A percentile compares a stretch with the other conserved stretches of the same genome.
Conservation (phyloP, 2,113 vertebrate species). For the Notarius quadriscutis region DNA sequence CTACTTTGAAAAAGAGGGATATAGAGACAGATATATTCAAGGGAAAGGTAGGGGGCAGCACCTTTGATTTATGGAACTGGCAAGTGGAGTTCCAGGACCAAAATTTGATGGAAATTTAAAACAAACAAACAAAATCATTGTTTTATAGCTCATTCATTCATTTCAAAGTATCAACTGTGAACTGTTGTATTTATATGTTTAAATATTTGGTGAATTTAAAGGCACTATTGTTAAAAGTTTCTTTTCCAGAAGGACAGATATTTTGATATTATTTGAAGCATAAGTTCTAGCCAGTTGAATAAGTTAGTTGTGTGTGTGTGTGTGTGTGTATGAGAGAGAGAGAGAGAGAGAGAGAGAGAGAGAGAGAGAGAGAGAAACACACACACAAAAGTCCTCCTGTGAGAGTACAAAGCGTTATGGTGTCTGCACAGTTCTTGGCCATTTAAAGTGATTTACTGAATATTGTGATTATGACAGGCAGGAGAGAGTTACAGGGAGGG, state of each 20-base stretch:
- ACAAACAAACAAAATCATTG: neutral
- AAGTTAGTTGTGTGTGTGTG: neutral
- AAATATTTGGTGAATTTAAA: neutral
- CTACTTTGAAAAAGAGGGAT: neutral
- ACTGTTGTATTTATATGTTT: neutral
- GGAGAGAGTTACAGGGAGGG: slow-evolving; percentile 12
- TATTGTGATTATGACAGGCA: slow-evolving; percentile 21
- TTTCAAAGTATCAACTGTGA: neutral
- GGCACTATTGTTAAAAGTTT: neutral
- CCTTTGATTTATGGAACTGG: neutral
- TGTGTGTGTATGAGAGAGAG: neutral
- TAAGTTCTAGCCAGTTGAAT: neutral
- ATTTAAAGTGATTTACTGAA: slow-evolving; percentile 25
- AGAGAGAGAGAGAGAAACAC: slow-evolving; percentile 11
- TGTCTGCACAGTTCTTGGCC: neutral
- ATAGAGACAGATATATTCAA: neutral
- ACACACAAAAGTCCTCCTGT: slow-evolving; percentile 15
- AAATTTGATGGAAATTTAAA: neutral
- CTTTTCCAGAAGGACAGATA: neutral
- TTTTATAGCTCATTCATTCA: too few relatives aligned
- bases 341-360: slow-evolving; percentile 16
- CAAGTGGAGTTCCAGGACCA: neutral
- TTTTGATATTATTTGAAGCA: neutral
- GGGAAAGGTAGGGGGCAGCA: slow-evolving; percentile 13
- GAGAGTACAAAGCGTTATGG: slow-evolving; percentile 26